A percentile compares a stretch with the other conserved stretches of the same genome.
phyloP scores from a whole-genome alignment of 1,140 invertebrate species.

The Nomia melanderi region DNA sequence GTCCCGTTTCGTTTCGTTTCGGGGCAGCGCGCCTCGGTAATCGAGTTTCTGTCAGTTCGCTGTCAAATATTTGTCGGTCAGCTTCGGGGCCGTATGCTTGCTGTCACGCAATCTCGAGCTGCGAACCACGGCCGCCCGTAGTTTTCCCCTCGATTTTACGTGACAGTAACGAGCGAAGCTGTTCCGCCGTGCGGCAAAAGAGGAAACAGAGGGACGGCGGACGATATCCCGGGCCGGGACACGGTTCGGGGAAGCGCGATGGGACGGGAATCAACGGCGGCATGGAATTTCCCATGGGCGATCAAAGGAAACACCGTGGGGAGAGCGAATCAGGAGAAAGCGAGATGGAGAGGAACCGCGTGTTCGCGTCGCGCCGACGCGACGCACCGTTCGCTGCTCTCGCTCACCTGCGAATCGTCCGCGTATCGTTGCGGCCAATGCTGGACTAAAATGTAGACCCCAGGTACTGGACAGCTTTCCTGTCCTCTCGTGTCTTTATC shows the following conservation, averaged over 20 bases:
- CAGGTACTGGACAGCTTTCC: slow-evolving; percentile 15
- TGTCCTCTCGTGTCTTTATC: neutral
- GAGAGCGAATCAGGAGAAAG: slow-evolving; percentile 17
- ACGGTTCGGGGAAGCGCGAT: neutral
- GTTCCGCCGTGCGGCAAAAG: neutral
- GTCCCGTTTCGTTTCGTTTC: too few relatives aligned
- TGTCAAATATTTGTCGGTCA: slow-evolving; percentile 35
- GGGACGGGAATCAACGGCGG: neutral
- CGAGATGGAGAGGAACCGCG: slow-evolving; percentile 46
- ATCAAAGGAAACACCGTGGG: slow-evolving; percentile 1
- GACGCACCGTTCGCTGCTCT: slow-evolving; percentile 37
- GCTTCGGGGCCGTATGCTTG: neutral
- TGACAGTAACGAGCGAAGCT: neutral
- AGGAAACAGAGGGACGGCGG: neutral
- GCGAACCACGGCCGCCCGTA: neutral
- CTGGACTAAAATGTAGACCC: slow-evolving; percentile 41
- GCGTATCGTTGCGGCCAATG: slow-evolving; percentile 47
- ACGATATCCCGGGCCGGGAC: too few relatives aligned
- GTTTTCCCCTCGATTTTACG: neutral
- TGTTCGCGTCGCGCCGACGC: slow-evolving; percentile 51
- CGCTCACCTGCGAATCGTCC: slow-evolving; percentile 56
- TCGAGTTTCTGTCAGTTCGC: slow-evolving; percentile 36
- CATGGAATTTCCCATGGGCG: slow-evolving; percentile 10
- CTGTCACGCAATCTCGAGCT: neutral
- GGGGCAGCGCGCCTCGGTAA: neutral